These are phyloP conservation scores for Bubalus kerabau DNA, from an alignment of 2,113 vertebrate species.

Conservation along the genomic window DNA sequence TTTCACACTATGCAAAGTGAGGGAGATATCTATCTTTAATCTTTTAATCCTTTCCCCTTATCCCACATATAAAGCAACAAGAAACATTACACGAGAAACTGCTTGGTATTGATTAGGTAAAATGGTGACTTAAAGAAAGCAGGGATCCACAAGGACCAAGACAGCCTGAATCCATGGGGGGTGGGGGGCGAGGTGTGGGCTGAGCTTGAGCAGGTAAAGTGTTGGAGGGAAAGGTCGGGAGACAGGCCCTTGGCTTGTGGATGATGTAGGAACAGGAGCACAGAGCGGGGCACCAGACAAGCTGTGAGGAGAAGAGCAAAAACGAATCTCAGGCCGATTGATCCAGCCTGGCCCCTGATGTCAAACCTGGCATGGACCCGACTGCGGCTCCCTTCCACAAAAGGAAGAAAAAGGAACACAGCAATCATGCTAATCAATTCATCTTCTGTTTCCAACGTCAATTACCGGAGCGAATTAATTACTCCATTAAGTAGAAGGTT, in stretches of 20 bases:
- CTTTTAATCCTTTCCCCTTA: not conserved
- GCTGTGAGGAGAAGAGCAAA: not conserved
- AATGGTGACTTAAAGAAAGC: not conserved
- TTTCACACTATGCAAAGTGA: not conserved
- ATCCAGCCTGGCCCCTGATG: not conserved
- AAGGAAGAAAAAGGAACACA: constrained; percentile 29
- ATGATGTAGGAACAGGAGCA: not conserved
- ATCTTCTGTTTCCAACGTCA: constrained; percentile 27
- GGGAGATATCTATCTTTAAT: not conserved
- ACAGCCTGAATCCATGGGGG: not conserved
- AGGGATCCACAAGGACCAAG: not conserved
- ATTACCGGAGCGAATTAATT: constrained; percentile 51
- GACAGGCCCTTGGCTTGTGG: not conserved
- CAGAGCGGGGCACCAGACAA: not conserved
- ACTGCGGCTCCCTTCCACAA: not conserved
- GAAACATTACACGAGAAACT: not conserved
- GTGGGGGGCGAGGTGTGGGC: too few relatives aligned
- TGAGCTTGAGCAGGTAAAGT: not conserved
- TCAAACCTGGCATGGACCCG: not conserved
- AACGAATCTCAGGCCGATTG: not conserved
- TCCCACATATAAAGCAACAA: not conserved
- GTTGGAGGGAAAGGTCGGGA: not conserved
- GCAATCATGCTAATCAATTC: constrained; percentile 46
- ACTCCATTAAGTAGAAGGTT: constrained; percentile 53
- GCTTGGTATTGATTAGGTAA: not conserved